These are phyloP conservation scores for Andricus quercusramuli DNA, from an alignment of 2,888 invertebrate genomes.

Conservation along the genomic window DNA sequence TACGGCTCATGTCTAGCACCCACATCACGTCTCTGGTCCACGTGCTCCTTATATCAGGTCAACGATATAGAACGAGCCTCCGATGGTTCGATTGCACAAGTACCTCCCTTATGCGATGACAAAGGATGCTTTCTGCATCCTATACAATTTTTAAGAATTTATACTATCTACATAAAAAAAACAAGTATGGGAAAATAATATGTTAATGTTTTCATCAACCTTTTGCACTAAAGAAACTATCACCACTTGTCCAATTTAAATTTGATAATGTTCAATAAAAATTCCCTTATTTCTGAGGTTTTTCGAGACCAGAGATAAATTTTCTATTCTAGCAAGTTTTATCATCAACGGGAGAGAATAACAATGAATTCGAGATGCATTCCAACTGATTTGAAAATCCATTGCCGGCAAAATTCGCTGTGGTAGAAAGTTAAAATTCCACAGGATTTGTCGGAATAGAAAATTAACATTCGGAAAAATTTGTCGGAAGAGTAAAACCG, in stretches of 20 bases:
- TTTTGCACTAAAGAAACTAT: neutral
- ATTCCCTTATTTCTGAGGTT: too few species aligned
- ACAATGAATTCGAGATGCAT: too few species aligned
- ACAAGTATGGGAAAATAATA: neutral
- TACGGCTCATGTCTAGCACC: conserved; percentile 12
- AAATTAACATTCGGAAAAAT: too few species aligned
- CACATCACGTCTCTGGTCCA: conserved; percentile 30
- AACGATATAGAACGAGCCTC: conserved; percentile 14
- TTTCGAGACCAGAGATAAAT: too few species aligned
- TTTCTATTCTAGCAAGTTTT: too few species aligned
- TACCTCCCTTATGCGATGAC: neutral
- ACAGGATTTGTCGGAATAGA: too few species aligned
- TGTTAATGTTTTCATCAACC: neutral
- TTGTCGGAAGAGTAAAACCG: too few species aligned
- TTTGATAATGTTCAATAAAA: neutral
- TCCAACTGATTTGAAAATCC: too few species aligned
- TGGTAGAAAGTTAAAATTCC: too few species aligned
- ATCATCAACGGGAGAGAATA: too few species aligned
- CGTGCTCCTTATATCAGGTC: conserved; percentile 22
- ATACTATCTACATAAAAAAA: neutral
- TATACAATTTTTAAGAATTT: neutral
- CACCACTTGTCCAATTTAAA: neutral
- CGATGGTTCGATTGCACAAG: conserved; percentile 10
- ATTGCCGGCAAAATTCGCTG: too few species aligned
- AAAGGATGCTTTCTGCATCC: conserved; percentile 11